A percentile compares a stretch with the other conserved stretches of the same genome.
Evolutionary conservation across 2,888 invertebrate species (phyloP).

Genomic region (Entomobrya proxima): DNA sequence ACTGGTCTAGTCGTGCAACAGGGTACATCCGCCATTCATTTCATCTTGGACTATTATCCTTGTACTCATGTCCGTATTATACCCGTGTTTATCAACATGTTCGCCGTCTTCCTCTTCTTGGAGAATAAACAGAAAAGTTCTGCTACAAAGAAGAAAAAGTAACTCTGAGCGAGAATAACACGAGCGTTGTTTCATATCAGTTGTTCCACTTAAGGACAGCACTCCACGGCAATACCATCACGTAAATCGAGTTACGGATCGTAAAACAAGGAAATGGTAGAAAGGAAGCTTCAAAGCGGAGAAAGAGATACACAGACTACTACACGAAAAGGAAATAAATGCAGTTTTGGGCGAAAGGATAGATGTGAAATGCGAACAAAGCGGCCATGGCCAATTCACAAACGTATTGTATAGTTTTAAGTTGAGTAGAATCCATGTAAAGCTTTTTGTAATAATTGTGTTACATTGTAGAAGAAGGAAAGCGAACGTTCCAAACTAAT

Average conservation of each 20-base stretch:
- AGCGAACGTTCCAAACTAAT: background rate
- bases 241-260: slow-evolving; percentile 51
- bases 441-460: background rate
- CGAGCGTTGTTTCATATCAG: slow-evolving; percentile 8
- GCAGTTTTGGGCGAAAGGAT: background rate
- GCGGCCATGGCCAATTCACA: background rate
- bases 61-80: background rate
- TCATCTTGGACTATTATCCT: slow-evolving; percentile 13
- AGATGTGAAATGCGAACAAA: background rate
- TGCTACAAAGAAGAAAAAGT: background rate
- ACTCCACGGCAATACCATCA: slow-evolving; percentile 27
- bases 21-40: slow-evolving; percentile 43
- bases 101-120: background rate
- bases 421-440: background rate
- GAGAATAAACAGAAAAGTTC: background rate
- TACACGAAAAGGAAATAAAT: slow-evolving; percentile 5
- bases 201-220: slow-evolving; percentile 10
- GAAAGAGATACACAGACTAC: background rate
- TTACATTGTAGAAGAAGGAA: background rate
- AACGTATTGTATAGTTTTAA: slow-evolving; percentile 13
- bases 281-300: background rate
- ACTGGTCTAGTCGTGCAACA: slow-evolving; percentile 37
- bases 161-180: background rate
- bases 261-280: slow-evolving; percentile 47
- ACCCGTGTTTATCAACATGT: slow-evolving; percentile 8